Percentiles rank a stretch among this genome's conserved stretches.
Evolutionary conservation across 2,888 invertebrate genomes (phyloP).

Genomic region (Calliscelio sp.): DNA sequence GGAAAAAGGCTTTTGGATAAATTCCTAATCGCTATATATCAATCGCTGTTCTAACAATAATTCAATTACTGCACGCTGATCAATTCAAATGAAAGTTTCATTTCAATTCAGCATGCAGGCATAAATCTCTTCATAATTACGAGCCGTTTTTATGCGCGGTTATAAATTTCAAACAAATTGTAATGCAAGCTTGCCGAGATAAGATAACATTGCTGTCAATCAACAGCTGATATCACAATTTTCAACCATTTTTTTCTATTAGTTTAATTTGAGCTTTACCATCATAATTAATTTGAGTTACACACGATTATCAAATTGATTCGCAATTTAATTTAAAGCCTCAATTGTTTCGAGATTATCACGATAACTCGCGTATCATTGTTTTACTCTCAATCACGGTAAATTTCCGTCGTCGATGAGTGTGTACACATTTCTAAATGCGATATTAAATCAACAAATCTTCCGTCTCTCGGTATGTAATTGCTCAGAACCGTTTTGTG

Average conservation of each 20-base stretch:
- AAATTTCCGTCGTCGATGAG: conserved; percentile 24
- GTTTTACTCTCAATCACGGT: conserved; percentile 29
- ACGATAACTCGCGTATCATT: conserved; percentile 20
- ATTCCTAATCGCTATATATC: too few relatives aligned
- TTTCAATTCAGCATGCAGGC: too few relatives aligned
- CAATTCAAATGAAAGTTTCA: too few relatives aligned
- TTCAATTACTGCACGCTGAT: too few relatives aligned
- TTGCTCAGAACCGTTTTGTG: conserved; percentile 47
- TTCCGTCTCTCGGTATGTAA: conserved; percentile 40
- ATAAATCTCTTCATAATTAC: too few relatives aligned
- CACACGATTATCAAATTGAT: conserved; percentile 8
- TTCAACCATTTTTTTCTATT: conserved; percentile 2
- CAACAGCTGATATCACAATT: neutral
- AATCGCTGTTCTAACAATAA: too few relatives aligned
- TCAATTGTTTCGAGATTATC: neutral
- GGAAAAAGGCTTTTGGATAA: too few relatives aligned
- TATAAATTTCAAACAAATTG: neutral
- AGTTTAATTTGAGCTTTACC: neutral
- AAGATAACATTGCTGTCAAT: neutral
- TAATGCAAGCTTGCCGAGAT: neutral
- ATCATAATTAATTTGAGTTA: neutral
- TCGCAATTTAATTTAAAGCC: neutral
- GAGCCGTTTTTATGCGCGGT: too few relatives aligned
- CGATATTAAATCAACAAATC: conserved; percentile 55
- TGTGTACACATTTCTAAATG: conserved; percentile 43